These are phyloP conservation scores for Pocillopora grandis DNA, from an alignment of 92 coral and sea anemone species.

Conservation along the genomic window DNA sequence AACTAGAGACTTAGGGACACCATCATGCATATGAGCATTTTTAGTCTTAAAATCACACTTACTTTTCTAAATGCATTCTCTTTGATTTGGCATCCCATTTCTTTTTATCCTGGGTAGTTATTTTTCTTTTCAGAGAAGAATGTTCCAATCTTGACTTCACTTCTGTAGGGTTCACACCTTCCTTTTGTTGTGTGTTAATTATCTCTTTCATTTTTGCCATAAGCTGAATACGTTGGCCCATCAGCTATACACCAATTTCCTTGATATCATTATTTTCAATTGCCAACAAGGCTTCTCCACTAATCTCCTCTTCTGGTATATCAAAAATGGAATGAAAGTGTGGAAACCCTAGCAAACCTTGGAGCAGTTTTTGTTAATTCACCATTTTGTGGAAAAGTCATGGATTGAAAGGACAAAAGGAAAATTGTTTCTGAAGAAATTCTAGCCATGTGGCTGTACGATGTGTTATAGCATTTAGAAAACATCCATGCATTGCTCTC, in stretches of 20 bases:
- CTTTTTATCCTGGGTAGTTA: background rate
- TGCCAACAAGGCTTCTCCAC: slow-evolving; percentile 12
- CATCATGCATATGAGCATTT: background rate
- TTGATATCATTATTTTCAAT: slow-evolving; percentile 15
- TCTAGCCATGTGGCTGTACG: no score
- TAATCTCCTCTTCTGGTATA: slow-evolving; percentile 13
- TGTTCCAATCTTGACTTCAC: background rate
- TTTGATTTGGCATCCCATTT: slow-evolving; percentile 21
- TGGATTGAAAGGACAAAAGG: no score
- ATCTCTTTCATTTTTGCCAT: slow-evolving; percentile 15
- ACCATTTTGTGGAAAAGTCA: no score
- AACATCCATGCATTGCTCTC: no score
- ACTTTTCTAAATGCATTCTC: background rate
- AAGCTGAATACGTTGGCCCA: slow-evolving; percentile 7
- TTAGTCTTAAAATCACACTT: slow-evolving; percentile 8
- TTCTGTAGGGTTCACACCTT: background rate
- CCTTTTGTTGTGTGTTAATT: background rate
- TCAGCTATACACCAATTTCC: slow-evolving; percentile 13
- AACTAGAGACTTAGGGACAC: slow-evolving; percentile 12
- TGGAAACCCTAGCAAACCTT: background rate
- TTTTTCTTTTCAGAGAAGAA: slow-evolving; percentile 8
- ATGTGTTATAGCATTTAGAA: no score
- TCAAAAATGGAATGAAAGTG: background rate
- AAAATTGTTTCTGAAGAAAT: no score
- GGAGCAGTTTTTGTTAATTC: background rate